These are phyloP conservation scores for Argyrosomus regius DNA, from an alignment of 2,797 vertebrate species.

Conservation along the genomic window DNA sequence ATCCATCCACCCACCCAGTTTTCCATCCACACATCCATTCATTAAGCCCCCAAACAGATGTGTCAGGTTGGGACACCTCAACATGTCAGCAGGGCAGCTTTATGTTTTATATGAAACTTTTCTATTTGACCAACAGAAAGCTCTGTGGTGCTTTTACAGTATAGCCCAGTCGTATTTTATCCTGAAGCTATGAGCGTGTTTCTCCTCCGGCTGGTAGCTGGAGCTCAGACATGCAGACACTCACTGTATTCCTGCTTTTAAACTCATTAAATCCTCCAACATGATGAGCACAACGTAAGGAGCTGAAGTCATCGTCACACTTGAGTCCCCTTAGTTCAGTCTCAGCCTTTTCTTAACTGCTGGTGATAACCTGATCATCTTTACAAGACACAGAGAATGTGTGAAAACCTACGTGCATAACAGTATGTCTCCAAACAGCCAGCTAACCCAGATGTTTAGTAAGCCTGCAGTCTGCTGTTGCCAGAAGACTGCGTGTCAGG, in stretches of 20 bases:
- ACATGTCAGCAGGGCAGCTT: neutral
- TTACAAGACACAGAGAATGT: neutral
- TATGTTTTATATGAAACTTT: neutral
- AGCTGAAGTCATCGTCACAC: neutral
- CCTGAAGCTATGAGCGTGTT: neutral
- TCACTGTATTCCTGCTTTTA: neutral
- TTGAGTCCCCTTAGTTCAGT: neutral
- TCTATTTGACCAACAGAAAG: neutral
- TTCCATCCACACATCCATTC: neutral
- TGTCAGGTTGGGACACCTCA: neutral
- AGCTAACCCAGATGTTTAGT: neutral
- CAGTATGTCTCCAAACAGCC: slow-evolving; percentile 5
- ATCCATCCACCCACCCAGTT: neutral
- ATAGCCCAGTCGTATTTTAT: neutral
- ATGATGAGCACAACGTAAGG: neutral
- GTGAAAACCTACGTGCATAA: neutral
- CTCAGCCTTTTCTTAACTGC: slow-evolving; percentile 12
- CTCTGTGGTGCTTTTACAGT: neutral
- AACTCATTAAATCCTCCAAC: neutral
- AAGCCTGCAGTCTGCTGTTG: neutral
- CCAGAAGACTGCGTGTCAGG: neutral
- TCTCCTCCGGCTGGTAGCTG: neutral
- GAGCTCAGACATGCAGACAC: too few relatives aligned
- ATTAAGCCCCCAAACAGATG: neutral
- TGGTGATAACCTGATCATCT: slow-evolving; percentile 4